Evolutionary conservation across 2,113 vertebrate genomes (phyloP), one percentile per base, ranked within the genome.

Genomic region (Lepus timidus): DNA sequence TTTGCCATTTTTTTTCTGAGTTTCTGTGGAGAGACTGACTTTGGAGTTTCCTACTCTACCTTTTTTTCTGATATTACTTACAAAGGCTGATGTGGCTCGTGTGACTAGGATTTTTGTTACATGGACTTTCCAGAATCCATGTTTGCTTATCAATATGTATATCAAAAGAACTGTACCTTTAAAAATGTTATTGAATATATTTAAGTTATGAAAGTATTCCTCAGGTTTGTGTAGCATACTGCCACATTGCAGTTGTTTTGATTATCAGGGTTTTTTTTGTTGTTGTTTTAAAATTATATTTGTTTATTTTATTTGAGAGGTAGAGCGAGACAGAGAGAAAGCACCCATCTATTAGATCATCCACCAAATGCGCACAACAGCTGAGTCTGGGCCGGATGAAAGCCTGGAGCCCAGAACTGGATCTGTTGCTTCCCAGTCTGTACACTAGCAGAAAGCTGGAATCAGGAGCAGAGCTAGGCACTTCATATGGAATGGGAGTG

Each of bases 161-260:
- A 9, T 75, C 74, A 68, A 27, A 51, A 86, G 23, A 27, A 29
- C 22, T 85, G 84, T 68, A 78, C 52, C 44, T 93, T 82, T 89
- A 74, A 92, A 94, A 58, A 61, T 31, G 33, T 49, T 27, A 78
- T 71, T 88, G 36, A 75, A 5, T 88, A 88, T 90, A 70, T 90
- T 81, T 22, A 81, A 68, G 25, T 82, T 93, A 51, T 64, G 22
- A 86, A 85, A 78, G 49, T 78, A 12, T 95, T 88, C 58, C 65
- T 92, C n/a, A 73, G 4, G 84, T 61, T 82, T 91, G 22, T 19
- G 12, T 73, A 67, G 29, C 20, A 27, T 76, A 27, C 14, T 92
- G 5, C 76, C 33, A 81, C n/a, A 39, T 75, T 81, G 13, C 82
- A 49, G 19, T 82, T 64, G 25, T 33, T 89, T n/a, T 78, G 27